Conservation (phyloP, 2,797 vertebrate species). For the Microchirus variegatus region DNA sequence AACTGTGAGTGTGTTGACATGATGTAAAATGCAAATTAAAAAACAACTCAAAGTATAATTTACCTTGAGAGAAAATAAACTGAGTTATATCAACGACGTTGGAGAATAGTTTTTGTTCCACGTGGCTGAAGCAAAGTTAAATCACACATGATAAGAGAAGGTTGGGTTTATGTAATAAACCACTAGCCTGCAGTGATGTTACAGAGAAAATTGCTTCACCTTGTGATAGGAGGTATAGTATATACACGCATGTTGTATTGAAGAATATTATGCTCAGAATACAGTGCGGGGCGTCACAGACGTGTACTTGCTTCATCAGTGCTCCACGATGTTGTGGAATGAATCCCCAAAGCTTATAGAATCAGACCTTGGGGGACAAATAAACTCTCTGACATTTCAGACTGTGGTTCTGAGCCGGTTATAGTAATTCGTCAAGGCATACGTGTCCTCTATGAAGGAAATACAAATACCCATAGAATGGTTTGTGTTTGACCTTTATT, state of each 20-base stretch:
- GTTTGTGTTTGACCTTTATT: background rate
- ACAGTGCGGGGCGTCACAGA: background rate
- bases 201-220: background rate
- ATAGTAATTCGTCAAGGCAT: background rate
- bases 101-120: no score
- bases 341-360: background rate
- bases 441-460: background rate
- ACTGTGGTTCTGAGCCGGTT: no score
- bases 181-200: constrained; percentile 8
- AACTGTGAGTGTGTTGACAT: no score
- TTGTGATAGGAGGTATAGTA: background rate
- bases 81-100: no score
- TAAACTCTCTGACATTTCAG: no score
- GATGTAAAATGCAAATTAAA: no score
- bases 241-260: background rate
- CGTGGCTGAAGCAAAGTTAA: no score
- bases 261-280: constrained; percentile 5
- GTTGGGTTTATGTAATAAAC: background rate
- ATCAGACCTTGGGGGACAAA: background rate
- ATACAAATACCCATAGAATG: background rate
- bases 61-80: no score
- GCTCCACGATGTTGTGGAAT: background rate
- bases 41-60: no score
- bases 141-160: background rate
- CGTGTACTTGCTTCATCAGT: background rate